Percentiles rank a stretch among this genome's conserved stretches.
phyloP scores from a whole-genome alignment of 2,888 invertebrate genomes.

The Stenodera caucasica region DNA sequence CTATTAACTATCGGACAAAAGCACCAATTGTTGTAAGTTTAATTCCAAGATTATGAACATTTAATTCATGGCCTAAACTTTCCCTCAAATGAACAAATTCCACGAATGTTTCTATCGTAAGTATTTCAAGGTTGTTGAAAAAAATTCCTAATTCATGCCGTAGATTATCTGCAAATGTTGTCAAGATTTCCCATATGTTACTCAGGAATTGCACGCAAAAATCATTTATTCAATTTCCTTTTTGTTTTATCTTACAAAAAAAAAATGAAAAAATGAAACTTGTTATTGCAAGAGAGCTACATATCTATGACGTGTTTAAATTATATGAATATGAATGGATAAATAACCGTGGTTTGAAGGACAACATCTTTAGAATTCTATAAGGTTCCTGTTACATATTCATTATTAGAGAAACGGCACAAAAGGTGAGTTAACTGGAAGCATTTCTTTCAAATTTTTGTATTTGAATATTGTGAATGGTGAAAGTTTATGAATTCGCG shows the following conservation, averaged over 20 bases:
- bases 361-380: conserved; percentile 24
- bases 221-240: no score
- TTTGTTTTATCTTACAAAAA: no score
- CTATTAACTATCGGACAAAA: no score
- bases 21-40: no score
- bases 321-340: conserved; percentile 31
- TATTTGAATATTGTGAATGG: no score
- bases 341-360: conserved; percentile 28
- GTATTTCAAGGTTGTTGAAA: not conserved
- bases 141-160: no score
- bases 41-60: no score
- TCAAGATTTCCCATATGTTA: not conserved
- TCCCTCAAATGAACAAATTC: not conserved
- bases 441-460: no score
- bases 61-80: not conserved
- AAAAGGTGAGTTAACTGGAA: not conserved
- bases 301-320: conserved; percentile 29
- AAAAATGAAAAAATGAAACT: no score
- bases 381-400: conserved; percentile 26
- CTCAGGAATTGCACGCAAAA: not conserved
- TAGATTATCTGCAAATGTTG: no score
- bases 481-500: no score
- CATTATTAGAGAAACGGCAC: conserved; percentile 4
- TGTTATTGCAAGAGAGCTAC: conserved; percentile 17
- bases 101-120: no score